A percentile compares a stretch with the other conserved stretches of the same genome.
These are phyloP conservation scores for Plodia interpunctella DNA, from an alignment of 1,140 invertebrate genomes.

Conservation along the genomic window DNA sequence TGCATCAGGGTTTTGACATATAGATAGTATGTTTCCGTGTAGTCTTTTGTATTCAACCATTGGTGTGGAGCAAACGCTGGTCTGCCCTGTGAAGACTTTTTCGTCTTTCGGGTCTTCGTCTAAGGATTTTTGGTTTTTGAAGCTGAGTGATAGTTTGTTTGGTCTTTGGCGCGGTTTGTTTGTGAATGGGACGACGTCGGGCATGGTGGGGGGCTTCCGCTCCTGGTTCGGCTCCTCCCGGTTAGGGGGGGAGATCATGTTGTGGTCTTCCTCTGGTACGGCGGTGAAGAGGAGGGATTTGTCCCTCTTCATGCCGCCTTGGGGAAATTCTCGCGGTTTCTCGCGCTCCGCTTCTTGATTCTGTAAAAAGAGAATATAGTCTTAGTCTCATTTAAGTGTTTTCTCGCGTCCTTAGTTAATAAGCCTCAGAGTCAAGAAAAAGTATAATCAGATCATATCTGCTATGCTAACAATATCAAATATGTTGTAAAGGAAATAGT, in stretches of 20 bases:
- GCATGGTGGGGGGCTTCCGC: constrained; percentile 57
- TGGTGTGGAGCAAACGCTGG: constrained; percentile 85
- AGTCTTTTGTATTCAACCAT: constrained; percentile 85
- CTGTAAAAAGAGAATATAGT: constrained; percentile 27
- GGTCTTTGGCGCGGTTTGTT: constrained; percentile 74
- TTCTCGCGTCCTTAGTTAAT: too few relatives aligned
- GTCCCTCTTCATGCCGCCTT: constrained; percentile 82
- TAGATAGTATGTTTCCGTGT: constrained; percentile 83
- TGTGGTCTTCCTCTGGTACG: constrained; percentile 84
- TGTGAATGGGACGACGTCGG: constrained; percentile 72
- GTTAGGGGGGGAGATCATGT: constrained; percentile 59
- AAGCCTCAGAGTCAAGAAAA: too few relatives aligned
- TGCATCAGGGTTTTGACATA: constrained; percentile 79
- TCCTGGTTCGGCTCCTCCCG: constrained; percentile 39
- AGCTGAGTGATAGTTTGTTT: constrained; percentile 77
- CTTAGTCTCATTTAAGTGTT: background rate
- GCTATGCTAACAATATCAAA: too few relatives aligned
- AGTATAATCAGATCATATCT: too few relatives aligned
- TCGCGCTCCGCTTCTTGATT: constrained; percentile 63
- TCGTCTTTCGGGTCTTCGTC: constrained; percentile 73
- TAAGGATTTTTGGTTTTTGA: constrained; percentile 77
- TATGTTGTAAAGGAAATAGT: too few relatives aligned
- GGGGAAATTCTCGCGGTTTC: constrained; percentile 51
- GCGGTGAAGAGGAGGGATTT: constrained; percentile 86
- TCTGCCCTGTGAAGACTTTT: constrained; percentile 79